Percentiles rank a stretch among this genome's conserved stretches.
Evolutionary conservation across 2,113 vertebrate genomes (phyloP).

Genomic region (Ictalurus punctatus): DNA sequence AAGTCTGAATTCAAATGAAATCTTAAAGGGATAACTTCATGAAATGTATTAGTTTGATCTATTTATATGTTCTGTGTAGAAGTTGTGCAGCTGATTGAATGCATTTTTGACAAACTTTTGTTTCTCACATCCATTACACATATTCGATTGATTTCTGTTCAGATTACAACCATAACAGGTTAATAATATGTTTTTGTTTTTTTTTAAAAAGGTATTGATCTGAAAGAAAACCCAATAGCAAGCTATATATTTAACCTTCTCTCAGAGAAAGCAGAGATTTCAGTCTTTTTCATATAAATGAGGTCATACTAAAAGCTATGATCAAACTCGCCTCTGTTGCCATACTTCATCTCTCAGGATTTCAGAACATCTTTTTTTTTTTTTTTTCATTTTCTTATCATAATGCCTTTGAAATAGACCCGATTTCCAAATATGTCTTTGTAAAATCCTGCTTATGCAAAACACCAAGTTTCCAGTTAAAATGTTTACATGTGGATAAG

Average conservation of each 20-base stretch:
- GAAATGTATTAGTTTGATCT: not conserved
- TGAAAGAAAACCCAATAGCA: not conserved
- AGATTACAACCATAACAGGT: not conserved
- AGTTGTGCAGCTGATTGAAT: not conserved
- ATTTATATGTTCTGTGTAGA: not conserved
- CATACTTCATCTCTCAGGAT: not conserved
- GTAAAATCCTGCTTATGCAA: not conserved
- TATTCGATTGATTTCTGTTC: no score
- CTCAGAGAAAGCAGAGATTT: not conserved
- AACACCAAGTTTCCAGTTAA: not conserved
- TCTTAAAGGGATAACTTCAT: not conserved
- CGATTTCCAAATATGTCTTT: not conserved
- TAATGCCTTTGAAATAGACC: not conserved
- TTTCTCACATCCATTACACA: not conserved
- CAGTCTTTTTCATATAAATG: not conserved
- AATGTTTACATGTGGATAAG: not conserved
- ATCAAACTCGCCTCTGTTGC: not conserved
- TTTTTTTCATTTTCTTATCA: not conserved
- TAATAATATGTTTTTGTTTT: not conserved
- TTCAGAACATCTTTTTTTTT: not conserved
- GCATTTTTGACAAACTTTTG: not conserved
- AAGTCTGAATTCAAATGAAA: not conserved
- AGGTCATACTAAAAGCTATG: not conserved
- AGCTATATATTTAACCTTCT: not conserved
- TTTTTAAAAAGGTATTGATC: not conserved